Base-by-base conservation (phyloP, 1,140 invertebrate species). In the Ooceraea biroi region DNA sequence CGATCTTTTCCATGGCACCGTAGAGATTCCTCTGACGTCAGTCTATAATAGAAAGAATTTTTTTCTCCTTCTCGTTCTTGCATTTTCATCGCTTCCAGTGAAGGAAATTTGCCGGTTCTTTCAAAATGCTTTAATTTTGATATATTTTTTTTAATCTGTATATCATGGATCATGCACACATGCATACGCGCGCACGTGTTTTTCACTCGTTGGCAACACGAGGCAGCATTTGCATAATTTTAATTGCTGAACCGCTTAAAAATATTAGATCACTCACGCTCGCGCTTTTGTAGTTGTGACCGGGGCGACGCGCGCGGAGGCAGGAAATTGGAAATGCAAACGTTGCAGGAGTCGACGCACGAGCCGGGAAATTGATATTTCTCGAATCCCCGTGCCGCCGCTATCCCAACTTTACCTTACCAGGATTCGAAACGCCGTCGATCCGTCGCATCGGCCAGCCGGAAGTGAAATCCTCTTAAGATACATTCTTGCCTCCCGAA, bases 321-420 rank as follows among this genome's bases (percentile, higher is more conserved):
- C n/a, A 69, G 85, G 84, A 85, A 87, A 86, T 83, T 86, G 85
- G 72, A 83, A 87, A 87, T 86, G 84, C 78, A 86, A 86, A 87
- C 78, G 72, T 76, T 77, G 76, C 77, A 74, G 61, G 22, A 57
- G 85, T 17, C 25, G 57, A 68, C 71, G 77, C 78, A 65, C 65
- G 55, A 86, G 57, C 17, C 25, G 72, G 78, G 66, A 86, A 87
- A 87, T 87, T 83, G 86, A 87, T 87, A 82, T 86, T 72, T 77
- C 80, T 83, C 63, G 36, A 69, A 68, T 85, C 52, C 36, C 30
- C 57, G 27, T 63, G 50, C 57, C 36, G 55, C 44, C n/a, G n/a
- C 27, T 10, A 10, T 60, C 60, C 50, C 19, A 46, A 41, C 60
- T 68, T 60, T 14, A 11, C 61, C 25, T 73, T 36, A n/a, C 14